Evolutionary conservation across 30 jellyfish, hydroid and myxozoan species (phyloP), one percentile per base, ranked within the genome.

Genomic region (Pelagia noctiluca): DNA sequence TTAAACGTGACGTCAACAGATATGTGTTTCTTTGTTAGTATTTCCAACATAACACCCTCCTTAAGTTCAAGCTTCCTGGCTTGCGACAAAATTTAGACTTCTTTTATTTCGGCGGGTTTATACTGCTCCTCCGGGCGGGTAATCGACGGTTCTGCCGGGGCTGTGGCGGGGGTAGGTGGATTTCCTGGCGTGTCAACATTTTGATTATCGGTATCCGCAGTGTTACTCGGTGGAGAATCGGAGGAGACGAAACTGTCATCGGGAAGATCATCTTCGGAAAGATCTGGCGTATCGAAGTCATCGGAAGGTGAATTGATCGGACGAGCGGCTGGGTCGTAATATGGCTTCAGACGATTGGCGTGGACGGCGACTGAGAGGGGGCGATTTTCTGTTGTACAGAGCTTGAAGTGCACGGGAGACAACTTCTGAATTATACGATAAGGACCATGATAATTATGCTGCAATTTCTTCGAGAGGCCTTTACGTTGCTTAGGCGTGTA

Each of bases 381-480:
- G 2, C 77, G 78, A 34, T 76, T 50, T 42, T 76, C 77, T 18
- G 32, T 25, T 25, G 87, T 76, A 26, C 77, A 62, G 46, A 76
- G 46, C 10, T 30, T 29, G 33, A 52, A 83, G 46, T 83, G 81
- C 0, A 71, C 81, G 2, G 94, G 94, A 1, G 94, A 83, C 30
- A 70, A 28, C 67, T 83, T 61, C 26, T 25, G 13, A n/a, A 62
- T 50, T 21, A 78, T 22, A 13, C 86, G 85, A 31, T 57, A 78
- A 22, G 82, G 90, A 7, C 90, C 86, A 63, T 78, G 90, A 29
- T 26, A 78, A 48, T 60, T 62, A 48, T 78, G 90, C 31, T 60
- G 1, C 69, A 78, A 73, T 49, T 78, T 57, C 50, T 61, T 78
- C 46, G 86, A 78, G 31, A 34, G 48, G 50, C 90, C 90, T 33